Evolutionary conservation across 2,888 invertebrate species (phyloP), one percentile per base, ranked within the genome.

Genomic region (Phengaris alcon): DNA sequence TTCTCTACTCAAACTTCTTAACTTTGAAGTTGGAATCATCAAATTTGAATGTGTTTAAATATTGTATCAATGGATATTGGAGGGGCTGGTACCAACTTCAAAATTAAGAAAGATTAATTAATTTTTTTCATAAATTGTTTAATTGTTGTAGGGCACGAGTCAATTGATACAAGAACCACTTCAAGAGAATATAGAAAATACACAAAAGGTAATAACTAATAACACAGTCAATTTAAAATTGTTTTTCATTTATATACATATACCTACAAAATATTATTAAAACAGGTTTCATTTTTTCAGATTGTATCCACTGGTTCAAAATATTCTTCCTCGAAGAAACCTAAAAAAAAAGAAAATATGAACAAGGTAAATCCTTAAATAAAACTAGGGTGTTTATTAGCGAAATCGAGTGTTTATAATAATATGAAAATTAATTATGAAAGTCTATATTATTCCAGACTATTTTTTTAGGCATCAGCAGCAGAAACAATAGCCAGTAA

Each of bases 301-400:
- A n/a, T n/a, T n/a, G n/a, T n/a, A n/a, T n/a, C n/a, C n/a, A n/a
- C 12, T 22, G 44, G 12, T 44, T 68, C 10, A 13, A 68, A 68
- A 12, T 6, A 35, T 22, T 12, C 44, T 68, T 68, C 10, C 68
- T 68, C n/a, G 44, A 35, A 68, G 35, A 68, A 68, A 55, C 55
- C 55, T 55, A 68, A 68, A 68, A 68, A 35, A 68, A 68, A 44
- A 68, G 44, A 68, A 68, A 68, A 35, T 35, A 22, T 44, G 68
- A 68, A 68, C 12, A 68, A 68, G 68, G 44, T 68, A 13, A 13
- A 68, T 68, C n/a, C 55, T 55, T n/a, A 55, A n/a, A 55, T 55
- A 55, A 55, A 55, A 55, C n/a, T 55, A 55, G 52, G 52, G 52
- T 55, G 55, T 55, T n/a, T 55, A n/a, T 55, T n/a, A n/a, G 55